Evolutionary conservation across 2,888 invertebrate species (phyloP), one percentile per base, ranked within the genome.

Genomic region (Xylophagus ater): DNA sequence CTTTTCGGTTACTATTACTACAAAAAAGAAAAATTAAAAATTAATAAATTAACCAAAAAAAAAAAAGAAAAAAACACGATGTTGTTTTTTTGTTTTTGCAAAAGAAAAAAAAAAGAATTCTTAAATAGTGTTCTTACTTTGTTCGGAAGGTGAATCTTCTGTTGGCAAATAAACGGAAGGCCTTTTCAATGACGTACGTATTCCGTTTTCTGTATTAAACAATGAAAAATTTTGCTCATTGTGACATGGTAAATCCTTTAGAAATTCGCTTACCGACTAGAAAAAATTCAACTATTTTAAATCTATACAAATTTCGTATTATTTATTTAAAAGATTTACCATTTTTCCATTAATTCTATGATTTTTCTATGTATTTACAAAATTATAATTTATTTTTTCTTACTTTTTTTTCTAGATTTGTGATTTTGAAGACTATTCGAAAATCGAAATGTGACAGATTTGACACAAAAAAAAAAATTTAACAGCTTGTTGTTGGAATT

Each of bases 1-100:
- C 68, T 90, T 93, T 66, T 94, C 94, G 58, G 92, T 89, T 29
- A 92, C 92, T 58, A 94, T 94, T 53, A 92, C 88, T 84, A 71
- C 46, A 80, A 75, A 71, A 46, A 80, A 75, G 55, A 37, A 47
- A 52, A 53, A 51, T 53, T 46, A 44, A 47, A 43, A 46, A 30
- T 35, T 17, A 43, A 10, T 37, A 35, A 12, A 28, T 15, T 14
- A 18, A 32, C 23, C n/a, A 12, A 4, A 35, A 35, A 39, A 23
- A 21, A 33, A 18, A 34, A 30, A 38, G 21, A 35, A 33, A 26
- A 26, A 13, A 13, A 2, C 5, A 13, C 5, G 6, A 26, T 7
- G 5, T 25, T 25, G 8, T 10, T 25, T 13, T 9, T 12, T 18
- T 9, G 4, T n/a, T n/a, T n/a, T n/a, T n/a, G n/a, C n/a, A 8